Base-by-base conservation (phyloP, 2,797 vertebrate species). In the Carcharodon carcharias region DNA sequence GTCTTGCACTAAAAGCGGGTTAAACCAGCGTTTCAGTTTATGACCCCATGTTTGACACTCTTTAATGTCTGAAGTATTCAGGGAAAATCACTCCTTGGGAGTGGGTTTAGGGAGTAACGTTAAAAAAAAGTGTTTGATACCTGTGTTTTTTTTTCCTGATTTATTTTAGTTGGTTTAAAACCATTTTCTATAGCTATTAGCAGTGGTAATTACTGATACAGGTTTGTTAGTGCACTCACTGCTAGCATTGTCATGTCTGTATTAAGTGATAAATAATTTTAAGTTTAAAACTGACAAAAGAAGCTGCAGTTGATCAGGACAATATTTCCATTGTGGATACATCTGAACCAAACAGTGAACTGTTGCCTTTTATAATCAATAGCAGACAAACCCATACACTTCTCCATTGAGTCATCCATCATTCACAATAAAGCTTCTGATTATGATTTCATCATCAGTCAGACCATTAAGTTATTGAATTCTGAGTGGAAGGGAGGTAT, bases 251-350 rank as follows among this genome's bases (percentile, higher is more conserved):
- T 89, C 35, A 88, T 88, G 9, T 31, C 54, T 28, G 28, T 50
- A 54, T 61, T 14, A n/a, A 16, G 28, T 61, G 16, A 91, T 61
- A 12, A 31, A 91, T 28, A 91, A 61, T n/a, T 91, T 91, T 88
- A 88, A 88, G 50, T 88, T 88, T 88, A 56, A 54, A 87, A 56
- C 85, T 88, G 45, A 88, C 21, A 56, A 88, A 88, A 88, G 54
- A 54, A 73, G 31, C 31, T 88, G 50, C 45, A 88, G 14, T 91
- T 91, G 28, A 91, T 14, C 4, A 14, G 56, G 8, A 91, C 31
- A 61, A 61, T 91, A 35, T 35, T 91, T 61, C 56, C 28, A 35
- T 31, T 91, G 88, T 91, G 56, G 31, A 35, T 61, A 16, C 31
- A 61, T 91, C 88, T 58, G 58, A 91, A 91, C 16, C 58, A 14